phyloP scores from a whole-genome alignment of 2,797 vertebrate genomes.

The Xyrichtys novacula region DNA sequence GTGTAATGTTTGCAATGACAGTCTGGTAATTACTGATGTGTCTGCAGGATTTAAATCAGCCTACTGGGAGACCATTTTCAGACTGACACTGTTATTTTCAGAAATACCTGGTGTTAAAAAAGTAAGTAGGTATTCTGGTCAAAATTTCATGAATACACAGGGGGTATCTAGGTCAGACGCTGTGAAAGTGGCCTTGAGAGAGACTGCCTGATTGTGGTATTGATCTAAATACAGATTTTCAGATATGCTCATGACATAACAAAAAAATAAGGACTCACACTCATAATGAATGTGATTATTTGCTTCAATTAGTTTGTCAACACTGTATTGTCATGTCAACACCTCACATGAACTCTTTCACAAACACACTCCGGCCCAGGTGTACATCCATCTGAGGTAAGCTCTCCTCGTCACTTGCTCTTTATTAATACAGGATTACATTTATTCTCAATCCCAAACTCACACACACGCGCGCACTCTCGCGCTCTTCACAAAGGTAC shows the following conservation, averaged over 20 bases:
- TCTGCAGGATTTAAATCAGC: slow-evolving; percentile 20
- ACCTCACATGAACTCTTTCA: slow-evolving; percentile 17
- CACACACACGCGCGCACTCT: slow-evolving; percentile 38
- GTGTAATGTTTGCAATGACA: slow-evolving; percentile 21
- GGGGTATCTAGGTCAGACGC: background rate
- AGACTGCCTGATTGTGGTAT: background rate
- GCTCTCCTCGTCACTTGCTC: slow-evolving; percentile 72
- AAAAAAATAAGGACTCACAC: background rate
- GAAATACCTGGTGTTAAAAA: slow-evolving; percentile 6
- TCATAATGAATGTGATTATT: background rate
- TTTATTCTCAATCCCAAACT: slow-evolving; percentile 74
- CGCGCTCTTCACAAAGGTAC: slow-evolving; percentile 29
- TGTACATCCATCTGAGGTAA: slow-evolving; percentile 63
- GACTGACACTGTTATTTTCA: slow-evolving; percentile 14
- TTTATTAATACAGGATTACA: slow-evolving; percentile 83
- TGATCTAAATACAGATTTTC: background rate
- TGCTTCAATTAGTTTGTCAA: background rate
- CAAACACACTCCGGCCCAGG: slow-evolving; percentile 42
- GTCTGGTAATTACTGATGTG: slow-evolving; percentile 26
- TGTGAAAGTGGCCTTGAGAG: slow-evolving; percentile 17
- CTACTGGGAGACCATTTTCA: background rate
- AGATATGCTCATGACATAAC: background rate
- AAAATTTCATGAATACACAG: slow-evolving; percentile 5
- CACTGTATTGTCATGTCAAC: slow-evolving; percentile 40
- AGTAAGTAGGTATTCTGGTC: background rate